These are phyloP conservation scores for Ploceus nigricollis DNA, from an alignment of 2,113 vertebrate genomes.

Conservation along the genomic window DNA sequence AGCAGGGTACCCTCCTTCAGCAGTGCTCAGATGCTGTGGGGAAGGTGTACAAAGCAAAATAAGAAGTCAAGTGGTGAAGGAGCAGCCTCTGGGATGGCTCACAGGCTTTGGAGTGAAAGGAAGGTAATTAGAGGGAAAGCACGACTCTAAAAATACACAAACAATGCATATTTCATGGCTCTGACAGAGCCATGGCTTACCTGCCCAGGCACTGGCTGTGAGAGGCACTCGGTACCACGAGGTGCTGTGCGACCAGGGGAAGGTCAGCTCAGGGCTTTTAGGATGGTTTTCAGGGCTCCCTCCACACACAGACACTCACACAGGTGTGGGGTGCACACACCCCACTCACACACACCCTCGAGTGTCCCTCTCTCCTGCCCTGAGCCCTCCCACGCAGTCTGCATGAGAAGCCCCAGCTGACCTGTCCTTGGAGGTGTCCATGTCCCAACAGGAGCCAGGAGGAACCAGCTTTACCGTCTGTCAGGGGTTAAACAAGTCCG, in stretches of 20 bases:
- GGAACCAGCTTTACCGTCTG: fast-evolving
- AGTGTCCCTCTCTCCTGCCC: neutral
- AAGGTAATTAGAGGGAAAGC: neutral
- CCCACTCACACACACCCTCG: fast-evolving
- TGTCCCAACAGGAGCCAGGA: neutral
- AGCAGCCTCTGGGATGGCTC: neutral
- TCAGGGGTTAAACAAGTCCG: neutral
- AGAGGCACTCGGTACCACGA: neutral
- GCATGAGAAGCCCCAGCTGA: neutral
- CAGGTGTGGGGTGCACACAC: neutral
- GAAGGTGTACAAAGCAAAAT: neutral
- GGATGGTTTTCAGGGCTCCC: neutral
- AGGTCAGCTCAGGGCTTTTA: neutral
- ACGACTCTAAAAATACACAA: neutral
- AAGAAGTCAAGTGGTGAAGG: neutral
- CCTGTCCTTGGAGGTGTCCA: neutral
- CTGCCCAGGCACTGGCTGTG: fast-evolving
- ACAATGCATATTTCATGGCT: neutral
- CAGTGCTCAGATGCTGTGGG: neutral
- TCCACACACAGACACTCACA: neutral
- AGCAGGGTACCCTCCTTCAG: neutral
- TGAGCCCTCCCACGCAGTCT: fast-evolving
- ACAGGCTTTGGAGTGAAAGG: neutral
- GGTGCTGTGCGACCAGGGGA: neutral
- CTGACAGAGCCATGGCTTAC: neutral